These are phyloP conservation scores for Mayetiola destructor DNA, from an alignment of 2,888 invertebrate genomes.

Conservation along the genomic window DNA sequence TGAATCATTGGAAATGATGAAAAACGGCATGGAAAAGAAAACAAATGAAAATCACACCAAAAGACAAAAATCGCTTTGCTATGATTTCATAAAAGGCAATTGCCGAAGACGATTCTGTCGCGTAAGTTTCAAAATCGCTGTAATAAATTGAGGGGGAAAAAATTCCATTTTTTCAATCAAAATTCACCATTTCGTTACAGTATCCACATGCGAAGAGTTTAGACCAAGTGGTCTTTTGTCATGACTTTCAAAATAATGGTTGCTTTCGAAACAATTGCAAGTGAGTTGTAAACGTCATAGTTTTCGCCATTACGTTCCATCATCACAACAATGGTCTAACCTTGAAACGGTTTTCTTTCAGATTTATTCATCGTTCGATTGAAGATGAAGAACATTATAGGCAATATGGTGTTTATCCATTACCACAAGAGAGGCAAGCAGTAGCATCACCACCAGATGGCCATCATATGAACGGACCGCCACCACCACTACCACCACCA, in stretches of 20 bases:
- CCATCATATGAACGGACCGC: background rate
- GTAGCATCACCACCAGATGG: background rate
- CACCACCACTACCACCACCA: background rate
- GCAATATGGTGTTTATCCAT: conserved; percentile 54
- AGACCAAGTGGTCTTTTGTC: conserved; percentile 39
- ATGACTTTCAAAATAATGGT: conserved; percentile 57
- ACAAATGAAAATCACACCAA: background rate
- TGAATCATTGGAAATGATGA: too few species aligned
- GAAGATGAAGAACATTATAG: conserved; percentile 64
- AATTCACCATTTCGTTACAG: conserved; percentile 7
- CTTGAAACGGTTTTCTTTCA: conserved; percentile 24
- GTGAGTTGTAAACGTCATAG: conserved; percentile 26
- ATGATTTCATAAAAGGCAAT: conserved; percentile 43
- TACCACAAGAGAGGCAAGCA: background rate
- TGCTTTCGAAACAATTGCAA: conserved; percentile 57
- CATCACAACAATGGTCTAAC: too few species aligned
- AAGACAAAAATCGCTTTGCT: conserved; percentile 32
- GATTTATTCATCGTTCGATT: conserved; percentile 60
- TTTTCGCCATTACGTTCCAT: background rate
- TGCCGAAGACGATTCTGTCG: conserved; percentile 32
- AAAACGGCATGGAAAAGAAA: background rate
- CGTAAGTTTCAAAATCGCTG: conserved; percentile 16
- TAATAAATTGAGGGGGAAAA: background rate
- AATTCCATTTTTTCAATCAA: too few species aligned
- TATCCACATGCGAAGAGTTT: conserved; percentile 23